A percentile compares a stretch with the other conserved stretches of the same genome.
Evolutionary conservation across 2,797 vertebrate species (phyloP).

Genomic region (Gadopsis marmoratus): DNA sequence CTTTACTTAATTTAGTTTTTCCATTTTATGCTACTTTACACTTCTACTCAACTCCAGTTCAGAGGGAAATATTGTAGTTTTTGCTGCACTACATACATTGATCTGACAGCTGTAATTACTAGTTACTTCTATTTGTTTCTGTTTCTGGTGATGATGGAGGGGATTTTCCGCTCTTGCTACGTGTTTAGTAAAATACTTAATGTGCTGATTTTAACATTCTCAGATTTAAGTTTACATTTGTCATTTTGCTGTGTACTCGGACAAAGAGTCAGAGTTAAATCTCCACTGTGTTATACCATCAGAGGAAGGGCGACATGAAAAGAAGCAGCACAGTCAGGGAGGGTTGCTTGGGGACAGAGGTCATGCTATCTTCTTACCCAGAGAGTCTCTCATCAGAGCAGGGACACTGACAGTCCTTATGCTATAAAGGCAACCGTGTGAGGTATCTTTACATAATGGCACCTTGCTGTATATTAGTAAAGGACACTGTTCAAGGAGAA

Average conservation of each 20-base stretch:
- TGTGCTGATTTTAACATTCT: background rate
- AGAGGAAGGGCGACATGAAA: constrained; percentile 15
- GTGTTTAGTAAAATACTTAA: background rate
- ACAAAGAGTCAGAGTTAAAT: constrained; percentile 3
- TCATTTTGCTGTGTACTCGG: background rate
- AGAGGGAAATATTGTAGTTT: background rate
- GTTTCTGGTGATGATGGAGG: background rate
- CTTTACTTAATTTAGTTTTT: background rate
- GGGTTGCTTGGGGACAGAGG: constrained; percentile 43
- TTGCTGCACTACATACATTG: background rate
- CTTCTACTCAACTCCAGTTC: background rate
- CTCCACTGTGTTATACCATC: background rate
- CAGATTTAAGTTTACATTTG: background rate
- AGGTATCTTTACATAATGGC: constrained; percentile 31
- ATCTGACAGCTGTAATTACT: background rate
- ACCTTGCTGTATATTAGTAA: constrained; percentile 11
- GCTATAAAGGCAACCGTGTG: constrained; percentile 2
- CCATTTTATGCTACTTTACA: too few relatives aligned
- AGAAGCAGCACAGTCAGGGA: constrained; percentile 20
- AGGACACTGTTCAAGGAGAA: constrained; percentile 43
- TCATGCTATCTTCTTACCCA: constrained; percentile 47
- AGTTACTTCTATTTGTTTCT: background rate
- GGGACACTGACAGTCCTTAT: constrained; percentile 17
- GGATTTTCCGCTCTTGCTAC: background rate
- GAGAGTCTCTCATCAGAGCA: constrained; percentile 24